Evolutionary conservation across 2,797 vertebrate species (phyloP), one percentile per base, ranked within the genome.

Genomic region (Micrastur ruficollis): DNA sequence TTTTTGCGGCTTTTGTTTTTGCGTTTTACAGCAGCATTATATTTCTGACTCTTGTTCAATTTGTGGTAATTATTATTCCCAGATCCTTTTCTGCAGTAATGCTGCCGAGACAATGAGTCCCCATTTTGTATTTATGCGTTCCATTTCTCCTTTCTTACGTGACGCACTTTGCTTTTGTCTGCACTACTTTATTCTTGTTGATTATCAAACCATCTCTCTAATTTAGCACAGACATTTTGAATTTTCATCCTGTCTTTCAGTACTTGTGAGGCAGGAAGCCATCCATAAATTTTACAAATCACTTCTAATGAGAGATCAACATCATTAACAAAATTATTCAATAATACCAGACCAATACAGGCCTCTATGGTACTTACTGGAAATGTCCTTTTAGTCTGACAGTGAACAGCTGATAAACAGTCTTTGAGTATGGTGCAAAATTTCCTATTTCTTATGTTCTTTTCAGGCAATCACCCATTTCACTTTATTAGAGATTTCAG

Each of bases 301-400:
- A 58, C 56, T 80, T 53, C 71, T 96, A 89, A 91, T 50, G 56
- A 92, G 67, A 85, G 36, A 63, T 91, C 84, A 94, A 93, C 94
- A 27, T 52, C 36, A 42, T 92, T 80, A 91, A 89, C 59, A 89
- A 80, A 93, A 49, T 29, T 67, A 49, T 89, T 85, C 44, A 85
- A 23, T 80, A 89, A 79, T 26, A 85, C 18, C 17, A 76, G 55
- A 76, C 59, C 66, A 89, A 89, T 56, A 73, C 32, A 92, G 78
- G 62, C 53, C 21, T 73, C 53, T 81, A 70, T 86, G 53, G n/a
- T 82, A 67, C 70, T 92, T 95, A 52, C 62, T 66, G 62, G 63
- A 95, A 93, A 79, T 46, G 14, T 66, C 27, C 29, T 72, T 76
- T 86, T 36, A 59, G 21, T 62, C 53, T 96, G 81, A 55, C 31